Base-by-base conservation (phyloP, 2,888 invertebrate species). In the Entomobrya multifasciata region DNA sequence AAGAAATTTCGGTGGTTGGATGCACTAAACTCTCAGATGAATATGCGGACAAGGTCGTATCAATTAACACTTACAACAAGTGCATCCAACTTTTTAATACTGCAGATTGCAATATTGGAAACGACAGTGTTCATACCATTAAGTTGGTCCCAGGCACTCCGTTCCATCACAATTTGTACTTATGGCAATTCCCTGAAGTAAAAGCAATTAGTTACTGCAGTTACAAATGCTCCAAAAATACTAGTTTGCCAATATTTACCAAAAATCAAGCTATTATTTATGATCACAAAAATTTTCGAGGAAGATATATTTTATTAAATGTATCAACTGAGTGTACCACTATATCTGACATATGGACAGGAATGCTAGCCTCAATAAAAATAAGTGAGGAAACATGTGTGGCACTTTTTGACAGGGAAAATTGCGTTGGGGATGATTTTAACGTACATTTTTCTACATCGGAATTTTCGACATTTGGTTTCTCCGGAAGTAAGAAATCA, bases 81-180 rank as follows among this genome's bases (percentile, higher is more conserved):
- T 81, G 81, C 13, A 2, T 72, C 2, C 81, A 72, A 17, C 41
- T 81, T 20, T 81, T 72, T 17, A 81, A 57, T 22, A 81, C 70
- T 55, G n/a, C 17, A 0, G 30, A 81, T 1, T 81, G 81, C 20
- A 22, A 36, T 11, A 0, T 15, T 8, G n/a, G 22, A 25, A 72
- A 57, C 15, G 5, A 25, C 1, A 20, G 20, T 27, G 44, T 60
- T 10, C 52, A 72, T 15, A 30, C 27, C 4, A 81, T 81, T 25
- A 72, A 81, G 44, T n/a, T 81, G 10, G 20, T 70, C 5, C 0
- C 6, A 4, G 72, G 57, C 2, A 81, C 81, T 22, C 81, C 81
- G 3, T 57, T 13, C 27, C 72, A 81, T 36, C 17, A 81, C n/a
- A 27, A 70, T 20, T 44, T 81, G 41, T 25, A 25, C 2, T 1